Evolutionary conservation across 2,113 vertebrate species (phyloP).

Genomic region (Atlantisia rogersi): DNA sequence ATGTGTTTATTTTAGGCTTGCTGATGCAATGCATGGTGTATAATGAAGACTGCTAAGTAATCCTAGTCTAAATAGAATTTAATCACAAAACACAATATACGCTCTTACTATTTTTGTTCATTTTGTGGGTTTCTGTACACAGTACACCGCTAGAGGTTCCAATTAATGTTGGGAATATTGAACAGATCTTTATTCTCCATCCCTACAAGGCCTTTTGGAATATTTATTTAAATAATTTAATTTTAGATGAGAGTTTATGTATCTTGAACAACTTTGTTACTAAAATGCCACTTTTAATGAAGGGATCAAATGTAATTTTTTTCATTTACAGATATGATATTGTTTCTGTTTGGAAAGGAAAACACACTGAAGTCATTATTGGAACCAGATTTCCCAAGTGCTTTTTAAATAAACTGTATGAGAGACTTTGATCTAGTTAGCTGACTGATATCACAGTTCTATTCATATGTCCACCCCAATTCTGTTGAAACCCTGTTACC

Average conservation of each 20-base stretch:
- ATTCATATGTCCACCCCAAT: background rate
- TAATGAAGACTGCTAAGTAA: background rate
- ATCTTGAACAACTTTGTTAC: background rate
- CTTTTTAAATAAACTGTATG: slow-evolving; percentile 64
- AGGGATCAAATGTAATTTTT: background rate
- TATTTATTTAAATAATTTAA: slow-evolving; percentile 38
- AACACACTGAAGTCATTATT: slow-evolving; percentile 62
- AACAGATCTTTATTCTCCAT: background rate
- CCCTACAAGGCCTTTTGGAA: background rate
- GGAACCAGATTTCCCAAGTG: slow-evolving; percentile 49
- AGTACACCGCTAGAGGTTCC: background rate
- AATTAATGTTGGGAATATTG: background rate
- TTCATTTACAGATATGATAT: slow-evolving; percentile 41
- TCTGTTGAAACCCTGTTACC: background rate
- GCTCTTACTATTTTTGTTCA: background rate
- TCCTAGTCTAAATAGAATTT: background rate
- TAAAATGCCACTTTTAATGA: background rate
- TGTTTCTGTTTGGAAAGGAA: slow-evolving; percentile 56
- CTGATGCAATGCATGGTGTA: background rate
- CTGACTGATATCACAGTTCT: background rate
- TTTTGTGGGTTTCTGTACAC: background rate
- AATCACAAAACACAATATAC: background rate
- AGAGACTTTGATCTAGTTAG: slow-evolving; percentile 64
- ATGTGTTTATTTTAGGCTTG: slow-evolving; percentile 24
- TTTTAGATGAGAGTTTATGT: slow-evolving; percentile 10